phyloP scores from a whole-genome alignment of 2,888 invertebrate genomes.

The Elmis aenea region DNA sequence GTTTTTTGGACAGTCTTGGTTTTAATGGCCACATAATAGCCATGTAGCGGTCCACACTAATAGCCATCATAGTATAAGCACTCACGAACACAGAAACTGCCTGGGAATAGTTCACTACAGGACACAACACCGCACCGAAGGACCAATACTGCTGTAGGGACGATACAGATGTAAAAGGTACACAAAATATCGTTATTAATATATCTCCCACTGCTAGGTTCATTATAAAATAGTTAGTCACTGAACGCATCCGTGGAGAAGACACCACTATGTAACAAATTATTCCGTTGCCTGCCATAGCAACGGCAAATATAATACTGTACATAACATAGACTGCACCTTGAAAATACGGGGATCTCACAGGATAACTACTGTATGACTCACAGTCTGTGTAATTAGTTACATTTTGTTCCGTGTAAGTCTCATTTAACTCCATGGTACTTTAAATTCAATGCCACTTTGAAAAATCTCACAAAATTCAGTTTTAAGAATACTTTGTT shows the following conservation, averaged over 20 bases:
- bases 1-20: conserved; percentile 71
- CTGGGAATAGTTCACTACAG: conserved; percentile 77
- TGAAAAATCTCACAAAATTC: too few species aligned
- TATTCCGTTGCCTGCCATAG: conserved; percentile 68
- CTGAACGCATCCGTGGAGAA: conserved; percentile 82
- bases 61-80: conserved; percentile 86
- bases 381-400: too few species aligned
- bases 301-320: conserved; percentile 64
- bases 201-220: conserved; percentile 87
- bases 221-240: conserved; percentile 88
- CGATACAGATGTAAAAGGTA: conserved; percentile 84
- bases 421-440: too few species aligned
- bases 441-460: too few species aligned
- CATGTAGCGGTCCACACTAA: conserved; percentile 85
- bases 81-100: conserved; percentile 77
- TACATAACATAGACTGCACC: conserved; percentile 66
- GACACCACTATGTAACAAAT: conserved; percentile 84
- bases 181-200: conserved; percentile 83
- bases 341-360: conserved; percentile 52
- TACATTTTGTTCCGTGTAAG: too few species aligned
- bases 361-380: conserved; percentile 1
- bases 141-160: conserved; percentile 83
- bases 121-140: conserved; percentile 77
- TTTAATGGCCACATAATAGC: conserved; percentile 85
- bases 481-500: too few species aligned